Evolutionary conservation across 2,797 vertebrate species (phyloP).

Genomic region (Kryptolebias ocellatus): DNA sequence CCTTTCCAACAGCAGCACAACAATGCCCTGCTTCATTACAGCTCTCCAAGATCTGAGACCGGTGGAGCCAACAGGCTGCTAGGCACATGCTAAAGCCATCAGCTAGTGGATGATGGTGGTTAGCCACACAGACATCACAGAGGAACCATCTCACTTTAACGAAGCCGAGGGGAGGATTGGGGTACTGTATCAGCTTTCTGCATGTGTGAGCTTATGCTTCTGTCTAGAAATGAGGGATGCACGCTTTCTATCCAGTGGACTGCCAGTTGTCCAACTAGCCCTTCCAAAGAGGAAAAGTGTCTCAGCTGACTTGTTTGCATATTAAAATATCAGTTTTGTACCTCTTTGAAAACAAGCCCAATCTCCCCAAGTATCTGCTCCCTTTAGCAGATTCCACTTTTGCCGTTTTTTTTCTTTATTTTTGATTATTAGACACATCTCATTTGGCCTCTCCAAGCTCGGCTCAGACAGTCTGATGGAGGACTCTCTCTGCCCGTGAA

Average conservation of each 20-base stretch:
- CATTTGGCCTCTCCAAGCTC: slow-evolving; percentile 56
- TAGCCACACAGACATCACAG: slow-evolving; percentile 62
- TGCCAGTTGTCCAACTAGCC: slow-evolving; percentile 17
- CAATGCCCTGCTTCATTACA: slow-evolving; percentile 70
- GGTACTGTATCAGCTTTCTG: slow-evolving; percentile 31
- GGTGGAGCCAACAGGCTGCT: slow-evolving; percentile 62
- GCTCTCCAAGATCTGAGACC: slow-evolving; percentile 58
- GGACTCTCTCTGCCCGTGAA: slow-evolving; percentile 50
- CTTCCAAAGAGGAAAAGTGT: slow-evolving; percentile 15
- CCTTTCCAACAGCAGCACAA: slow-evolving; percentile 61
- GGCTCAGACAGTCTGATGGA: slow-evolving; percentile 66
- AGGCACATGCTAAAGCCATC: slow-evolving; percentile 75
- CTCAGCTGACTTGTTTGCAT: slow-evolving; percentile 21
- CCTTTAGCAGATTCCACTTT: slow-evolving; percentile 33
- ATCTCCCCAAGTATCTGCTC: slow-evolving; percentile 27
- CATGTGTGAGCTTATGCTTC: slow-evolving; percentile 13
- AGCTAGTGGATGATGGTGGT: slow-evolving; percentile 62
- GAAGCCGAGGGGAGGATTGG: slow-evolving; percentile 34
- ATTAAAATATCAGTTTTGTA: slow-evolving; percentile 36
- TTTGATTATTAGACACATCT: slow-evolving; percentile 67
- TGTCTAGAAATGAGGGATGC: slow-evolving; percentile 25
- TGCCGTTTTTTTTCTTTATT: slow-evolving; percentile 55
- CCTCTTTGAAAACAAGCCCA: slow-evolving; percentile 32
- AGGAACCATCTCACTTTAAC: slow-evolving; percentile 63
- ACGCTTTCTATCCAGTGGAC: slow-evolving; percentile 18